Evolutionary conservation across 1,140 invertebrate species (phyloP), one percentile per base, ranked within the genome.

Genomic region (Sinella curviseta): DNA sequence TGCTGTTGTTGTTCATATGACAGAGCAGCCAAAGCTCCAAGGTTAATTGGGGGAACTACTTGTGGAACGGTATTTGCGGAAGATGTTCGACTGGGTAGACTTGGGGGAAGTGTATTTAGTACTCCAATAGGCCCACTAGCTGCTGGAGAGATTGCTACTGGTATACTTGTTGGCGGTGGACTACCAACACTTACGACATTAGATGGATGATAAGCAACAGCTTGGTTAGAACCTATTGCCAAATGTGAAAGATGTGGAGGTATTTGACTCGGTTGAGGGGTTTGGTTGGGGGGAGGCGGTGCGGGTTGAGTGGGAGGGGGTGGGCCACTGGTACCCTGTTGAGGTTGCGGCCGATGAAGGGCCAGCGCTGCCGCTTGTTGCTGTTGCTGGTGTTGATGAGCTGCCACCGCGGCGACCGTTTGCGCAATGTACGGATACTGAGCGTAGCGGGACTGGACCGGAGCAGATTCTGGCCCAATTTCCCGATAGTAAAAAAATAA

Each of bases 1-100:
- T 79, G 78, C 34, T 79, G 78, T 55, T 79, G 78, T n/a, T 79
- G 78, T 34, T 79, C 78, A 30, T 76, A 76, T 3, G 78, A 76
- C 17, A 79, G 55, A 33, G 48, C 54, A 4, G 77, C 60, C 24
- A 75, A 75, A 75, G 74, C 74, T 75, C 74, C 74, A 2, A 75
- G 74, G 24, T 75, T 75, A 48, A 75, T 36, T 36, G 74, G 74
- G 34, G 74, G 70, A 16, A 8, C 57, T 8, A 20, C 39, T n/a
- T 60, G 57, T 16, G 57, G 57, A 60, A 60, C 65, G 12, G 65
- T 70, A 12, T 30, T 70, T 4, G 65, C 26, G 2, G 65, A 70
- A 14, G 65, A 70, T 4, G 65, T 70, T 70, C 65, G 26, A 33
- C 65, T 70, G 14, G 74, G 74, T 12, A 26, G 26, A 48, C 35